These are phyloP conservation scores for Drosophila littoralis DNA, from an alignment of 1,140 invertebrate genomes.

Conservation along the genomic window DNA sequence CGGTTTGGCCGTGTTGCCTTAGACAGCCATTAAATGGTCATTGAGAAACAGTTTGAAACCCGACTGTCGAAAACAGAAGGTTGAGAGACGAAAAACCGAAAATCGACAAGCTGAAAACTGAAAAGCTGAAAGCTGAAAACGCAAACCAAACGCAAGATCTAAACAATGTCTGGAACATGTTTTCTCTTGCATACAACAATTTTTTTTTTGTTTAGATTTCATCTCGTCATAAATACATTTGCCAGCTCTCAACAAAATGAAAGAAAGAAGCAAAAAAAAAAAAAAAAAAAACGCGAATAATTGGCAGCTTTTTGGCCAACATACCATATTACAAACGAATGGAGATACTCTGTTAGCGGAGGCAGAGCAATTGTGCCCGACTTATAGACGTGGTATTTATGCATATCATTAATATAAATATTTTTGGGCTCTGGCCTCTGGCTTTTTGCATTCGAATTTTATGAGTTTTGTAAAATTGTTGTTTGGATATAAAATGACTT, in stretches of 20 bases:
- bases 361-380: conserved; percentile 12
- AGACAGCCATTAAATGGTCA: conserved; percentile 40
- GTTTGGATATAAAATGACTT: conserved; percentile 64
- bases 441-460: conserved; percentile 64
- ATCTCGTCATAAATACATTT: conserved; percentile 62
- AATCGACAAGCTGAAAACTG: conserved; percentile 24
- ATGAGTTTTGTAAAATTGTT: conserved; percentile 68
- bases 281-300: conserved; percentile 18
- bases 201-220: conserved; percentile 61
- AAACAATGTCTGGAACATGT: conserved; percentile 79
- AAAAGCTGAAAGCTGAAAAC: conserved; percentile 42
- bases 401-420: conserved; percentile 77
- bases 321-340: conserved; percentile 29
- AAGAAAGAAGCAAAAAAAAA: no score
- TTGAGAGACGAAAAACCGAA: conserved; percentile 21
- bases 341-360: not conserved
- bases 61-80: conserved; percentile 12
- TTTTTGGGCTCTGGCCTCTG: conserved; percentile 63
- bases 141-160: conserved; percentile 48
- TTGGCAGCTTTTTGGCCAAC: conserved; percentile 21
- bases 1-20: not conserved
- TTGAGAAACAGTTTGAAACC: conserved; percentile 21
- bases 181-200: conserved; percentile 54
- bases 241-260: conserved; percentile 5
- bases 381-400: conserved; percentile 50